phyloP scores from a whole-genome alignment of 1,140 invertebrate genomes.

The Aplysia californica region DNA sequence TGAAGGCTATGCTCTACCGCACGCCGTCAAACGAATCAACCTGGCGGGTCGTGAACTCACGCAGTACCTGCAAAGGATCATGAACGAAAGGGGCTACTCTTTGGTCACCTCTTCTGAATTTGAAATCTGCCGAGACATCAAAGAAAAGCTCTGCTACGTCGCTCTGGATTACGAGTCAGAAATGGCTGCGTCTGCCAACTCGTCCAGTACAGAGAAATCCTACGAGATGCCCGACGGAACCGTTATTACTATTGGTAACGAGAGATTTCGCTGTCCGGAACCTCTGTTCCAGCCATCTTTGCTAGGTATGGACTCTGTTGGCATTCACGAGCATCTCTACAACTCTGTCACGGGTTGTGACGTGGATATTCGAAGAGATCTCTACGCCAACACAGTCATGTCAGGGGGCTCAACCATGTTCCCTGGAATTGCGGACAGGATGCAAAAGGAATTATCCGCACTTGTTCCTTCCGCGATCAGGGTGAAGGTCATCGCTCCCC shows the following conservation, averaged over 20 bases:
- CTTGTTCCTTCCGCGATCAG: too few relatives aligned
- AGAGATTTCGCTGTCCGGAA: conserved; percentile 78
- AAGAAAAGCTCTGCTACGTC: conserved; percentile 83
- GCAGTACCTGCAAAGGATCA: conserved; percentile 94
- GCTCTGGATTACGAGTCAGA: conserved; percentile 92
- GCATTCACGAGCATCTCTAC: conserved; percentile 77
- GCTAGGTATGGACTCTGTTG: conserved; percentile 59
- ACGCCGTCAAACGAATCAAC: conserved; percentile 89
- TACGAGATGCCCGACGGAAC: conserved; percentile 56
- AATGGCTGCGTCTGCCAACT: conserved; percentile 87
- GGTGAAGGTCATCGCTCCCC: not conserved
- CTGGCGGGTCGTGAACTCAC: conserved; percentile 95
- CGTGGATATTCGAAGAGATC: conserved; percentile 87
- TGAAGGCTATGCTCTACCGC: conserved; percentile 79
- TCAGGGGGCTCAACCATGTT: conserved; percentile 85
- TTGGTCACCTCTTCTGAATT: conserved; percentile 96
- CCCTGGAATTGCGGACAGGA: conserved; percentile 72
- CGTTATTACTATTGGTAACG: conserved; percentile 92
- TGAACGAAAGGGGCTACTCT: conserved; percentile 94
- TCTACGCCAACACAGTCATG: conserved; percentile 91
- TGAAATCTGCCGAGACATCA: conserved; percentile 82
- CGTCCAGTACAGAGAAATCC: conserved; percentile 61
- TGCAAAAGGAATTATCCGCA: conserved; percentile 67
- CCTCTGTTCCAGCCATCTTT: conserved; percentile 79
- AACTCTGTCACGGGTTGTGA: conserved; percentile 80